Base-by-base conservation (phyloP, 2,888 invertebrate genomes). In the Stenurella melanura region DNA sequence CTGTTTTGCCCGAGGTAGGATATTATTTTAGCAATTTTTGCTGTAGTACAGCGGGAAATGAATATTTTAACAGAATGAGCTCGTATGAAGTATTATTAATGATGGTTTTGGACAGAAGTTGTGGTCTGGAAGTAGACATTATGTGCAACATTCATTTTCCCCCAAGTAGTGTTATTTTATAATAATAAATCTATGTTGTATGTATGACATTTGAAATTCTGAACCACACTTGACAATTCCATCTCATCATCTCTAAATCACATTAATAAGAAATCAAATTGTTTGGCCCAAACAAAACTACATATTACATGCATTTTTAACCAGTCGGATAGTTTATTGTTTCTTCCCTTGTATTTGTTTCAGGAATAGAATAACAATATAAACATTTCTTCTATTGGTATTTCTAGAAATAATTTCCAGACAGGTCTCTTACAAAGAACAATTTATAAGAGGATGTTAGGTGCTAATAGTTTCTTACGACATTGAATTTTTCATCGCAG, bases 351-450 rank as follows among this genome's bases (percentile, higher is more conserved):
- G n/a, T 17, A 50, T 50, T 50, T 50, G 15, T 12, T 42, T 42
- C 12, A 42, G 15, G 42, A 12, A 12, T 12, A 42, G n/a, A 42
- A 64, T 64, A 38, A 30, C 26, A 61, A 21, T 30, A n/a, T 30
- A 30, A 61, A 67, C 12, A 21, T 21, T 17, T 26, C 56, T 2
- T 42, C 56, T 54, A 56, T 26, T 56, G 17, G 21, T 17, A 67
- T 67, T 66, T 56, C 26, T 26, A 50, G 61, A 61, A 61, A 34
- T n/a, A 30, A 61, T 61, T n/a, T n/a, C 61, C 34, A 60, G 26
- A 60, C 60, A 60, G 30, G 26, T 61, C n/a, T 17, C 3, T 61
- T 30, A 30, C 61, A 26, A 17, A 61, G 11, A 4, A 15, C 50
- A 50, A 61, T 9, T 34, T 26, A 34, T 61, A 61, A 34, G 34